These are phyloP conservation scores for Paratrypauchen microcephalus DNA, from an alignment of 2,797 vertebrate genomes.

Conservation along the genomic window DNA sequence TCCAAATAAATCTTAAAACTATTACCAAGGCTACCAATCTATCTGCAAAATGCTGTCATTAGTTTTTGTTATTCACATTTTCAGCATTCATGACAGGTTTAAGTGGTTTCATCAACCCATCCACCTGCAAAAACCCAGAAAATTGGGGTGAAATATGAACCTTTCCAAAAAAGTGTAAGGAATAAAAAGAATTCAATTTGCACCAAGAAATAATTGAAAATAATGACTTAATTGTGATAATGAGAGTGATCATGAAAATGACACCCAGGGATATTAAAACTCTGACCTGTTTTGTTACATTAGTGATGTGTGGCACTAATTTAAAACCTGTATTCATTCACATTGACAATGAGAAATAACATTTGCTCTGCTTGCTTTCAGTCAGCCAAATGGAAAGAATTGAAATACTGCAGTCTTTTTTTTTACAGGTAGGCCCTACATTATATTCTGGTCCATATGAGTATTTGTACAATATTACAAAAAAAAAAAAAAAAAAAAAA, in stretches of 20 bases:
- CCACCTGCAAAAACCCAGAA: conserved; percentile 1
- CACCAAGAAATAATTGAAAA: conserved; percentile 5
- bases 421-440: too few species aligned
- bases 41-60: not conserved
- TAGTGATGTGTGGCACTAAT: not conserved
- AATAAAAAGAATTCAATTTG: not conserved
- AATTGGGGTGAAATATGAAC: not conserved
- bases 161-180: not conserved
- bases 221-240: conserved; percentile 22
- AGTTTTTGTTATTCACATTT: not conserved
- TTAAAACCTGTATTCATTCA: not conserved
- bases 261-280: conserved; percentile 8
- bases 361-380: not conserved
- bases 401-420: not conserved
- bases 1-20: not conserved
- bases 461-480: too few species aligned
- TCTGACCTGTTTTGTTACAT: not conserved
- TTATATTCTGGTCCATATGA: too few species aligned
- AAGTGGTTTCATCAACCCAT: not conserved
- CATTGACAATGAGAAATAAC: not conserved
- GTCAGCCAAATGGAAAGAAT: not conserved
- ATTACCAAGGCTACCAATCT: too few species aligned
- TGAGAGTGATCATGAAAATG: conserved; percentile 24
- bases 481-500: too few species aligned
- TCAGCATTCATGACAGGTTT: not conserved